Base-by-base conservation (phyloP, 2,797 vertebrate genomes). In the Podarcis siculus region DNA sequence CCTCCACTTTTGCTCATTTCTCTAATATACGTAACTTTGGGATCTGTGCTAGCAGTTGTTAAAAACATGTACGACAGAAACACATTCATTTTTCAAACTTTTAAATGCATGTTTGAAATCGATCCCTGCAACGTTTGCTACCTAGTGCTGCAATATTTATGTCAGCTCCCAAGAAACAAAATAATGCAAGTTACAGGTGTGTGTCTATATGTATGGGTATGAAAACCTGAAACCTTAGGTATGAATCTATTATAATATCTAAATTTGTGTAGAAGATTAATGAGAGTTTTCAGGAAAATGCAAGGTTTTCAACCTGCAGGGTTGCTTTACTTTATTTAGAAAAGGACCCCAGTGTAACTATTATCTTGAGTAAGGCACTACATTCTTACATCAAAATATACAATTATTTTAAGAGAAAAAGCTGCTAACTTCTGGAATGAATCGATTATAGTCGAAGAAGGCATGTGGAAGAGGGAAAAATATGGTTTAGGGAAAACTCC, bases 321-420 rank as follows among this genome's bases (percentile, higher is more conserved):
- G 84, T 37, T 83, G 19, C 13, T 89, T 85, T 82, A 10, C 30
- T 69, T 75, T 49, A 49, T 39, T 78, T 17, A 86, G 23, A 61
- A 58, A 42, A 55, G 82, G 3, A 67, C 69, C 37, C 45, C 17
- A 79, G 4, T 89, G 80, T 88, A 92, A 79, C 83, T 84, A 89
- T 88, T 79, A 42, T 64, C 15, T 86, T 86, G n/a, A 90, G 87
- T 37, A 89, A 87, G 93, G 90, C 87, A 91, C 89, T 87, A 66
- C 2, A 61, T 69, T 88, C 71, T 39, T 85, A 87, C 23, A 86
- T 64, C 79, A 58, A 78, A 86, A 88, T 85, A 0, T 21, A 39
- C 69, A 75, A 23, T 9, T 35, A 27, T 67, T 49, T 49, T 3
- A 69, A 86, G 76, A 79, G 79, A 79, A 82, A 49, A 77, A 89